phyloP scores from a whole-genome alignment of 2,888 invertebrate genomes.

The Mechanitis messenoides region DNA sequence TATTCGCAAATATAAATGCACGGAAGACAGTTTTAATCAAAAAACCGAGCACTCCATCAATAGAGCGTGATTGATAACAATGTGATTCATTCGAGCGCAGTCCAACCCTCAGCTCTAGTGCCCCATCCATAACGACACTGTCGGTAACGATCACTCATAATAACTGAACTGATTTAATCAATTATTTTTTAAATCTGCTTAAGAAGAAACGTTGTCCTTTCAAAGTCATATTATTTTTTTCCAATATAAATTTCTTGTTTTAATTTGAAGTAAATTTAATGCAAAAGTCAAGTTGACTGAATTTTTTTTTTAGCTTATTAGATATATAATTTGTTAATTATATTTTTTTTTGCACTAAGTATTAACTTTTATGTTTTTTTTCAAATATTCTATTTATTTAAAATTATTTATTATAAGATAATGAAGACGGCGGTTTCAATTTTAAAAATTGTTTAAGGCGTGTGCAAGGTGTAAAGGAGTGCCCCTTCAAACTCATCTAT shows the following conservation, averaged over 20 bases:
- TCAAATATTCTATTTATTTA: not conserved
- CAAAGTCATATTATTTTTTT: not conserved
- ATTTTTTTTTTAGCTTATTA: no score
- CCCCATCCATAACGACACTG: slow-evolving; percentile 59
- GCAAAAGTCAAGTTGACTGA: no score
- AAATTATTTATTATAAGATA: not conserved
- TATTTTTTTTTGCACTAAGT: no score
- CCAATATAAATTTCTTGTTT: no score
- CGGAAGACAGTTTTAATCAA: slow-evolving; percentile 39
- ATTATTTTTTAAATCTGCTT: slow-evolving; percentile 10
- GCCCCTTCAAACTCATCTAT: slow-evolving; percentile 5
- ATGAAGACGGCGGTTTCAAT: not conserved
- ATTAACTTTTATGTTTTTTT: no score
- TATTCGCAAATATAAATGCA: slow-evolving; percentile 3
- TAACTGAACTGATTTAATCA: slow-evolving; percentile 34
- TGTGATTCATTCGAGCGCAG: slow-evolving; percentile 46
- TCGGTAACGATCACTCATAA: slow-evolving; percentile 52
- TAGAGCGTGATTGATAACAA: slow-evolving; percentile 70
- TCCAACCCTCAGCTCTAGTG: slow-evolving; percentile 33
- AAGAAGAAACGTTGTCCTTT: not conserved
- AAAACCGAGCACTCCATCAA: slow-evolving; percentile 56
- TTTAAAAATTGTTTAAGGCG: slow-evolving; percentile 2
- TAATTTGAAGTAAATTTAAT: no score
- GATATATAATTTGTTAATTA: no score
- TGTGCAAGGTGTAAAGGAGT: slow-evolving; percentile 3